phyloP scores from a whole-genome alignment of 1,140 invertebrate species.

The Drosophila oshimai region DNA sequence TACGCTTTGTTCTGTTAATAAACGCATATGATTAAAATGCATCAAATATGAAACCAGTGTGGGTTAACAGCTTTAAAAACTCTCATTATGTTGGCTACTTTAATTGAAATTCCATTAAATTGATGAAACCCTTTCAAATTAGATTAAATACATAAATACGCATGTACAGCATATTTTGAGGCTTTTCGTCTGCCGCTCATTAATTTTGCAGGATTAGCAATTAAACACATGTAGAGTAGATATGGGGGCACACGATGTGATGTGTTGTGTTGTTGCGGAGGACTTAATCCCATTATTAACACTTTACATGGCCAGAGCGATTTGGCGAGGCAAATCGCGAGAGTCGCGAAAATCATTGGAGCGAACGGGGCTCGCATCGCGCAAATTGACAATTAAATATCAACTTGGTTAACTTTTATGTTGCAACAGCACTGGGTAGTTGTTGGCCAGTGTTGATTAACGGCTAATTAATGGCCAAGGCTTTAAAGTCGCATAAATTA shows the following conservation, averaged over 20 bases:
- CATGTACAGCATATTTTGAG: conserved; percentile 10
- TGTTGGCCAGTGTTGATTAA: conserved; percentile 56
- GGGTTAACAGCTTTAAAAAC: neutral
- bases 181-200: conserved; percentile 27
- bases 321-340: conserved; percentile 20
- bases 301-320: conserved; percentile 43
- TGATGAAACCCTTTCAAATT: conserved; percentile 18
- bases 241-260: neutral
- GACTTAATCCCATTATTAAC: conserved; percentile 46
- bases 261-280: neutral
- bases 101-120: conserved; percentile 34
- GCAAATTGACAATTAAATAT: conserved; percentile 65
- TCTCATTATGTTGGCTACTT: neutral
- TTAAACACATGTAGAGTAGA: conserved; percentile 38
- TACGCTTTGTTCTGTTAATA: too few species aligned
- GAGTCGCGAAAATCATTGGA: conserved; percentile 13
- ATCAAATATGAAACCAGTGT: too few species aligned
- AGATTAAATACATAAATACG: conserved; percentile 11
- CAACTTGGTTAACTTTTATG: conserved; percentile 56
- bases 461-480: conserved; percentile 60
- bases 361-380: conserved; percentile 1
- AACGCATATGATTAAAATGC: too few species aligned
- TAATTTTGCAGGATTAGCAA: conserved; percentile 52
- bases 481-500: conserved; percentile 65
- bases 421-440: neutral